Evolutionary conservation across 1,140 invertebrate species (phyloP).

Genomic region (Ganaspis sp.): DNA sequence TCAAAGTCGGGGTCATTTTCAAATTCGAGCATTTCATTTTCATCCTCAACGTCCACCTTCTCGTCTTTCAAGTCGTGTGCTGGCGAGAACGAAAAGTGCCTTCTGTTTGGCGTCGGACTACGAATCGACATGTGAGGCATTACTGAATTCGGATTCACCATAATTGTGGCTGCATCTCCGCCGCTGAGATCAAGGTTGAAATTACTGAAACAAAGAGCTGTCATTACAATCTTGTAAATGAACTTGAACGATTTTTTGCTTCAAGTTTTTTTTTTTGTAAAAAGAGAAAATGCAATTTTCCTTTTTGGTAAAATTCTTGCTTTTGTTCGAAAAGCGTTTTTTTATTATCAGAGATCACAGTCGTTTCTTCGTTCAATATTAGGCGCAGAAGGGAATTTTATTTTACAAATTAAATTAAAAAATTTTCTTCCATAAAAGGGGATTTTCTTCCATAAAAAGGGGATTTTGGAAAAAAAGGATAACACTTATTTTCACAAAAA

Average conservation of each 20-base stretch:
- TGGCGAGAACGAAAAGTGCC: conserved; percentile 61
- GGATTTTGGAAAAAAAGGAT: too few species aligned
- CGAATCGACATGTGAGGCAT: conserved; percentile 79
- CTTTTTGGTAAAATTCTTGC: too few species aligned
- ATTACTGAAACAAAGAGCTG: conserved; percentile 58
- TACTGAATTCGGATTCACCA: conserved; percentile 88
- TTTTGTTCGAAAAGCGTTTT: too few species aligned
- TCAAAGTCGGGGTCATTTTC: conserved; percentile 48
- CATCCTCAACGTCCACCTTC: conserved; percentile 50
- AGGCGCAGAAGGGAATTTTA: too few species aligned
- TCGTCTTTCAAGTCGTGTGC: conserved; percentile 52
- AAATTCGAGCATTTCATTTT: conserved; percentile 37
- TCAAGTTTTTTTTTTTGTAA: neutral
- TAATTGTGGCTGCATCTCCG: conserved; percentile 83
- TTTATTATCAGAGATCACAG: too few species aligned
- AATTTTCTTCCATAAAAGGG: too few species aligned
- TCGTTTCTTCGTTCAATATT: too few species aligned
- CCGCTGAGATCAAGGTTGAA: conserved; percentile 85
- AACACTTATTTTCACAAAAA: too few species aligned
- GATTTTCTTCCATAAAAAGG: too few species aligned
- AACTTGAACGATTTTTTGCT: too few species aligned
- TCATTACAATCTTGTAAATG: neutral
- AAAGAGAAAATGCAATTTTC: too few species aligned
- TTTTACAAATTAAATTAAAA: too few species aligned
- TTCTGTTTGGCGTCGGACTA: conserved; percentile 72